These are phyloP conservation scores for Lumbricus terrestris DNA, from an alignment of 2,888 invertebrate genomes.

Conservation along the genomic window DNA sequence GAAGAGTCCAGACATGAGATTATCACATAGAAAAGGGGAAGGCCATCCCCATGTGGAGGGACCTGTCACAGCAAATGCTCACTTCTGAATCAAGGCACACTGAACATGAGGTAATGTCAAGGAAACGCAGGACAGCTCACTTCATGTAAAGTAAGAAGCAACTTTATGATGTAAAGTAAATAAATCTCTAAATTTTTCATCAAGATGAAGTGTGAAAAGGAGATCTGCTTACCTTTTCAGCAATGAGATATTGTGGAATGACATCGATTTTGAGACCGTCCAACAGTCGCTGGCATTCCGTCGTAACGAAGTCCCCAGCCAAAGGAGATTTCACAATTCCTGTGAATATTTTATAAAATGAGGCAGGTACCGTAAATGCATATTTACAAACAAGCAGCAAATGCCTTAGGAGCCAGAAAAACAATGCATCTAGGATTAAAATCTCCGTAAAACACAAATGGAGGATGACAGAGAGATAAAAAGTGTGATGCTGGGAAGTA, in stretches of 20 bases:
- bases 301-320: slow-evolving; percentile 88
- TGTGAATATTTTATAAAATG: slow-evolving; percentile 37
- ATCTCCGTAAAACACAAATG: too few relatives aligned
- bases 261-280: slow-evolving; percentile 71
- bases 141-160: neutral
- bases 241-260: slow-evolving; percentile 74
- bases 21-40: too few relatives aligned
- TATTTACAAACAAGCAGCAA: neutral
- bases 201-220: neutral
- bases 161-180: neutral
- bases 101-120: too few relatives aligned
- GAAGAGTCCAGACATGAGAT: too few relatives aligned
- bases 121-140: neutral
- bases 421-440: neutral
- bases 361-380: too few relatives aligned
- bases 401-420: neutral
- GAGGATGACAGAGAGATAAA: too few relatives aligned
- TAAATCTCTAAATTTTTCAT: neutral
- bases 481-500: too few relatives aligned
- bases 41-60: too few relatives aligned
- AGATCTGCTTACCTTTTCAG: slow-evolving; percentile 62
- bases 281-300: slow-evolving; percentile 71
- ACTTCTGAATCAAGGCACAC: too few relatives aligned
- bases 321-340: slow-evolving; percentile 93
- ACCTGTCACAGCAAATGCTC: too few relatives aligned